Conservation (phyloP, 2,888 invertebrate genomes). For the Sisyra terminalis region DNA sequence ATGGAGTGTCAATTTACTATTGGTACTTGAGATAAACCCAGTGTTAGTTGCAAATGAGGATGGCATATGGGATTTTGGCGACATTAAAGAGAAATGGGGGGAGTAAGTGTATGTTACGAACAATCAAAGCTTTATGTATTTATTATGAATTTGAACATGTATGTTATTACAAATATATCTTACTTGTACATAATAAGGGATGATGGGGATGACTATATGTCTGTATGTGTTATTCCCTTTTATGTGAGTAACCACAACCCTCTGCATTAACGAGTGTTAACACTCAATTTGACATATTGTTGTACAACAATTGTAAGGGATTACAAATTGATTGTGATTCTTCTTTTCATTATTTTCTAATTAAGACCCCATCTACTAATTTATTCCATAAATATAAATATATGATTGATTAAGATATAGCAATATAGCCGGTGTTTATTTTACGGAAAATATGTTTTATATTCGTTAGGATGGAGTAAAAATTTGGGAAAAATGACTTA, state of each 20-base stretch:
- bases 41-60: too few relatives aligned
- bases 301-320: slow-evolving; percentile 8
- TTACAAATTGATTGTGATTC: too few relatives aligned
- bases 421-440: background rate
- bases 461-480: background rate
- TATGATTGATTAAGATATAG: too few relatives aligned
- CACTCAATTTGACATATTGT: slow-evolving; percentile 31
- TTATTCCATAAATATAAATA: too few relatives aligned
- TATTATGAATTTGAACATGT: background rate
- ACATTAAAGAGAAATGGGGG: too few relatives aligned
- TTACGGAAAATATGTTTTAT: background rate
- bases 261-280: slow-evolving; percentile 18
- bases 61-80: slow-evolving; percentile 2
- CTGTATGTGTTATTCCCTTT: background rate
- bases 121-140: background rate
- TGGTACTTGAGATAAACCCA: too few relatives aligned
- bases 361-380: background rate
- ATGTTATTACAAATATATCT: background rate
- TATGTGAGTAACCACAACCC: background rate
- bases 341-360: background rate
- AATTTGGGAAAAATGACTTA: background rate
- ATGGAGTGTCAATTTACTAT: slow-evolving; percentile 29
- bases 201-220: background rate
- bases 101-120: too few relatives aligned
- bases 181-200: background rate